Evolutionary conservation across 2,113 vertebrate genomes (phyloP).

Genomic region (Amia ocellicauda): DNA sequence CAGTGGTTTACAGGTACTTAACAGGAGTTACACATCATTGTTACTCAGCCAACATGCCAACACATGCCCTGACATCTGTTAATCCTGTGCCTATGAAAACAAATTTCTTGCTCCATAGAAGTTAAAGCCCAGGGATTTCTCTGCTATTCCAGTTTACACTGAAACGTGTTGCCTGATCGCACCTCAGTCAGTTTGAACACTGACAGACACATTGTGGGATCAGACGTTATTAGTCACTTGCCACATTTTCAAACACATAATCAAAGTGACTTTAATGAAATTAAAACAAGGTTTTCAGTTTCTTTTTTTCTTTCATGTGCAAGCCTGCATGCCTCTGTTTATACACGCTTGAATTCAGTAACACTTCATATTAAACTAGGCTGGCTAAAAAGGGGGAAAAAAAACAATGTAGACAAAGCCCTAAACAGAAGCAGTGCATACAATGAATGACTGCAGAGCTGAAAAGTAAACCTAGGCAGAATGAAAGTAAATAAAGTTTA

Average conservation of each 20-base stretch:
- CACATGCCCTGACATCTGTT: constrained; percentile 17
- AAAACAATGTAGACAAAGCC: no score
- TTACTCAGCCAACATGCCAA: constrained; percentile 18
- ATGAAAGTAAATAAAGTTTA: no score
- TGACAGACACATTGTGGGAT: neutral
- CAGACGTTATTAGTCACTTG: neutral
- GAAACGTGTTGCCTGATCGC: neutral
- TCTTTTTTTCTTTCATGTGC: no score
- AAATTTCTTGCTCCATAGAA: constrained; percentile 11
- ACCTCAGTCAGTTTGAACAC: constrained; percentile 1
- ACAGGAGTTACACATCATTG: constrained; percentile 8
- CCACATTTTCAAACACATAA: neutral
- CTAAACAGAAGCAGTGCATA: no score
- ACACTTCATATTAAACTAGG: no score
- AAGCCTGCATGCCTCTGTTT: no score
- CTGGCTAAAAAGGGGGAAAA: no score
- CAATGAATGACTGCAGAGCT: no score
- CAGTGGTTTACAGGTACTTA: constrained; percentile 20
- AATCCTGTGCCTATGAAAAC: constrained; percentile 18
- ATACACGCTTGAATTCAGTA: no score
- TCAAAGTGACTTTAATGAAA: neutral
- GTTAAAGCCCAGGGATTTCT: constrained; percentile 17
- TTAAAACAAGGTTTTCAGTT: neutral
- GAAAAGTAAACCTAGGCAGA: no score
- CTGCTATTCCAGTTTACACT: constrained; percentile 10